phyloP scores from a whole-genome alignment of 2,888 invertebrate species.

The Drosophila rubida region DNA sequence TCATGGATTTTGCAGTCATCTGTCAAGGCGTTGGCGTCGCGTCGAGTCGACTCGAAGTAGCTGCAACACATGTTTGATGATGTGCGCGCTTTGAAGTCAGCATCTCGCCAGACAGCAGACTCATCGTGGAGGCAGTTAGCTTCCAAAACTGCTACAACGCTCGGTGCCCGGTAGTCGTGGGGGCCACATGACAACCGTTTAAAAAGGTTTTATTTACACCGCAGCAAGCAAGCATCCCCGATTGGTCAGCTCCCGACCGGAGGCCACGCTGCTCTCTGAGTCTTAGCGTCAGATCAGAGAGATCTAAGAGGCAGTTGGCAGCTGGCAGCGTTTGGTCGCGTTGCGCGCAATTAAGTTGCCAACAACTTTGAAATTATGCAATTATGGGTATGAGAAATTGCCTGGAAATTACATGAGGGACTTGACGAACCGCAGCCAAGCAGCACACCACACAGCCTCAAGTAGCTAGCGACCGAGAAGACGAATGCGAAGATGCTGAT shows the following conservation, averaged over 20 bases:
- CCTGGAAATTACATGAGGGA: slow-evolving; percentile 80
- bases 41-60: slow-evolving; percentile 19
- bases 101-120: slow-evolving; percentile 33
- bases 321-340: slow-evolving; percentile 57
- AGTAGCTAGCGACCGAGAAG: slow-evolving; percentile 12
- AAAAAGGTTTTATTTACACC: slow-evolving; percentile 81
- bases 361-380: slow-evolving; percentile 85
- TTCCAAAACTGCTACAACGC: slow-evolving; percentile 12
- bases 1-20: slow-evolving; percentile 45
- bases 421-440: slow-evolving; percentile 72
- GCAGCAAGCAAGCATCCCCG: slow-evolving; percentile 16
- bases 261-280: too few relatives aligned
- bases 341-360: slow-evolving; percentile 84
- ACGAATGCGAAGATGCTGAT: slow-evolving; percentile 12
- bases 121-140: slow-evolving; percentile 53
- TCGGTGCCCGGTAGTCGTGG: slow-evolving; percentile 51
- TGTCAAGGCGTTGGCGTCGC: slow-evolving; percentile 62
- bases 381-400: slow-evolving; percentile 83
- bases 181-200: slow-evolving; percentile 81
- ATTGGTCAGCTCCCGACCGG: slow-evolving; percentile 2
- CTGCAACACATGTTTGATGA: slow-evolving; percentile 72
- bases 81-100: slow-evolving; percentile 72
- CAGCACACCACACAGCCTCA: not conserved
- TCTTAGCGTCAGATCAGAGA: slow-evolving; percentile 8
- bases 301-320: slow-evolving; percentile 41